Base-by-base conservation (phyloP, 2,888 invertebrate species). In the Caenorhabditis uteleia region DNA sequence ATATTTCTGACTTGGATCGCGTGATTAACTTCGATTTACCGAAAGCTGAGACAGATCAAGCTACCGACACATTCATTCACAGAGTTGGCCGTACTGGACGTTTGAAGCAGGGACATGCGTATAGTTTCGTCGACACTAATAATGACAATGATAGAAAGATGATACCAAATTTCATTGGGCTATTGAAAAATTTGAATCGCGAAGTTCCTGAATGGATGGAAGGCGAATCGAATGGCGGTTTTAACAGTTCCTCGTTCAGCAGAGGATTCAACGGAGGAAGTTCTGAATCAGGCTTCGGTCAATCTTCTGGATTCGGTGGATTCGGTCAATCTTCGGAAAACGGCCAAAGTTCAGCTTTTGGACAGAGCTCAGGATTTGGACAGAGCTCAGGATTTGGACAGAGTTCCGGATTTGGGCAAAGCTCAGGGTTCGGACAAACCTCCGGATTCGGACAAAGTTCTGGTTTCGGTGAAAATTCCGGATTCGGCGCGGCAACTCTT, bases 1-100 rank as follows among this genome's bases (percentile, higher is more conserved):
- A 95, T 83, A 93, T 95, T 27, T 89, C 90, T 70, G 90, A 90
- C 53, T 57, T 81, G 0, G 88, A 89, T 3, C 78, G 84, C 51
- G 86, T 87, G 0, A 82, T 87, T 34, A 87, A 87, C 67, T 86
- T 84, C 66, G 87, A 87, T 69, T 59, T 86, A 31, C 87, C 87
- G 0, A 81, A 84, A 39, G 85, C 85, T 29, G 33, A 20, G 1
- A 12, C 34, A 10, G 59, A 65, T 14, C 2, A 21, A 20, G 53
- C 43, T 0, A 25, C 50, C 3, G 66, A 70, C 20, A 65, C 54
- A 3, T 68, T 60, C 73, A 85, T 87, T 7, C 87, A 87, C 69
- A 82, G 87, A 2, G 86, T 87, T 71, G 87, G 87, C 2, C 82
- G 87, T 21, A 87, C 87, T 0, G 87, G 87, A 3, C 83, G 87